Percentiles rank a stretch among this genome's conserved stretches.
Evolutionary conservation across 2,888 invertebrate genomes (phyloP).

Genomic region (Callyntrura guangdongensis): DNA sequence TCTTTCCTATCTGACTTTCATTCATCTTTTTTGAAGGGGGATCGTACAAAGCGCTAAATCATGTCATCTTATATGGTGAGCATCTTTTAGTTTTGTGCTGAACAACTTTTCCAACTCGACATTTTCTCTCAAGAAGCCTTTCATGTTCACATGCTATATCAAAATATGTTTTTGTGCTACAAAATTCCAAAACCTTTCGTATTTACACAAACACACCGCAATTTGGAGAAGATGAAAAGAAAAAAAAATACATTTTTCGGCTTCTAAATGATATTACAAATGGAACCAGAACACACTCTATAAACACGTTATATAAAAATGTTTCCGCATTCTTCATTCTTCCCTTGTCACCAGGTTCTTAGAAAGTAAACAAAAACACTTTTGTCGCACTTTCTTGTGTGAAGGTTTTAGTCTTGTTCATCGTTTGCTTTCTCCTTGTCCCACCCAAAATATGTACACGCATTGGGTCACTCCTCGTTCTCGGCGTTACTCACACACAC

Average conservation of each 20-base stretch:
- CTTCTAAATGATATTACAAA: constrained; percentile 32
- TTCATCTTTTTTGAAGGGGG: constrained; percentile 77
- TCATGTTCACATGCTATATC: background rate
- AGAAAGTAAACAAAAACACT: constrained; percentile 28
- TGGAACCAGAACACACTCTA: background rate
- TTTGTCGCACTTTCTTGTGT: constrained; percentile 9
- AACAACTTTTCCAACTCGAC: constrained; percentile 46
- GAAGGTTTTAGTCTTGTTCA: background rate
- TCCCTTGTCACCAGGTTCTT: background rate
- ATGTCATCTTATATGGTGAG: constrained; percentile 71
- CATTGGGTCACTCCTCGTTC: background rate
- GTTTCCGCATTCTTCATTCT: constrained; percentile 7
- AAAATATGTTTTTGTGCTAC: background rate
- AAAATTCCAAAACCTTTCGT: background rate
- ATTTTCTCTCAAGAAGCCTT: constrained; percentile 47
- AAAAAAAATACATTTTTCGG: constrained; percentile 38
- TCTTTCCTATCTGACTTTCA: constrained; percentile 76
- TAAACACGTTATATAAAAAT: constrained; percentile 45
- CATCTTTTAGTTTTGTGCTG: background rate
- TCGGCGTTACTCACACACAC: background rate
- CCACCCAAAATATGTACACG: background rate
- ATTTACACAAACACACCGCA: background rate
- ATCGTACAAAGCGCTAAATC: constrained; percentile 76
- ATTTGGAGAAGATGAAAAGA: background rate
- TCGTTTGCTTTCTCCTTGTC: background rate